Conservation (phyloP, 2,797 vertebrate species). For the Ficedula albicollis region DNA sequence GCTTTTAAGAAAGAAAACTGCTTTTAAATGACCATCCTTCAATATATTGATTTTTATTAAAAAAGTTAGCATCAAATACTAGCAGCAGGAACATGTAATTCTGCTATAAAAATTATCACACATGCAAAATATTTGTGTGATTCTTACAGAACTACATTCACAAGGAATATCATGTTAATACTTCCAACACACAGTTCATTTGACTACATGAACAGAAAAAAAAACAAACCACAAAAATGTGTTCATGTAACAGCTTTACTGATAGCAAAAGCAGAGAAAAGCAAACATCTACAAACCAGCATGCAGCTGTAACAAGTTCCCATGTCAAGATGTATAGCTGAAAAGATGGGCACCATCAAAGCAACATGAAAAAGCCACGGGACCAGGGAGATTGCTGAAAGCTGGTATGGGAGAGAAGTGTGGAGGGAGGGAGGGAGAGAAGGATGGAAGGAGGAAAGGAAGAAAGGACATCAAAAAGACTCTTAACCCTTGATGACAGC, state of each 20-base stretch:
- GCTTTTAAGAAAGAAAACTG: background rate
- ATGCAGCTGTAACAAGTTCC: background rate
- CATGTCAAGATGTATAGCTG: background rate
- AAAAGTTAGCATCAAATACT: background rate
- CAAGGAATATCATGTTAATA: background rate
- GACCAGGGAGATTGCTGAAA: background rate
- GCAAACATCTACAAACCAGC: background rate
- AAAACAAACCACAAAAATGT: background rate
- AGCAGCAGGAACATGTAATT: background rate
- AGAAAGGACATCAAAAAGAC: background rate
- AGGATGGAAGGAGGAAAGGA: rapidly evolving
- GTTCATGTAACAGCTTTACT: background rate
- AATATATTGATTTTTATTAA: background rate
- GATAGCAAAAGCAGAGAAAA: background rate
- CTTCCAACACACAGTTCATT: background rate
- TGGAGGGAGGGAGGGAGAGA: background rate
- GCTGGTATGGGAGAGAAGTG: background rate
- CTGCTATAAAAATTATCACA: background rate
- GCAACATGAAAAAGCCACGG: background rate
- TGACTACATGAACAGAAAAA: background rate
- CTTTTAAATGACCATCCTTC: background rate
- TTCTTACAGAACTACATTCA: background rate
- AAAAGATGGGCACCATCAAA: background rate
- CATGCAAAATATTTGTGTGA: background rate
- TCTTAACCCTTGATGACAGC: background rate